Evolutionary conservation across 1,140 invertebrate genomes (phyloP), one percentile per base, ranked within the genome.

Genomic region (Saccostrea cuccullata): DNA sequence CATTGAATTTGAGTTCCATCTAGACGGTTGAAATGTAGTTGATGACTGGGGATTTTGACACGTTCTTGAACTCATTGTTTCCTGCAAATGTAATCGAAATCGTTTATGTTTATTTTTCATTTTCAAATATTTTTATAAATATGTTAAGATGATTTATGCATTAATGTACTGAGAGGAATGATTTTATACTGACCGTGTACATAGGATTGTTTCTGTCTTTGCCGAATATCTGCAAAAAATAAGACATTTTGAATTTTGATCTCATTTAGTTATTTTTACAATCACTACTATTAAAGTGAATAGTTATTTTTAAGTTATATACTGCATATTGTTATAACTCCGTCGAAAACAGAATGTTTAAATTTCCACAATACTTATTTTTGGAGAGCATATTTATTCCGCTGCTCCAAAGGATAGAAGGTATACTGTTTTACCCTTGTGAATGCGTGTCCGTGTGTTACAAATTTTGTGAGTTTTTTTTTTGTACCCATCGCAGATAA

Each of bases 31-130:
- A 36, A 12, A 77, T 12, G 30, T 26, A 15, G 30, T 30, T 15
- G 70, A 77, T 77, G 70, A 77, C 11, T 77, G 70, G 23, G 70
- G 70, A 15, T 77, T 77, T 26, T 77, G 70, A 36, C 70, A 77
- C 3, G 23, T 36, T 36, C 26, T 77, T 15, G 47, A 3, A 47
- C 47, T 47, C 47, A 17, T 30, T 2, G 15, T 15, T 77, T 77
- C 70, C 70, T 77, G 12, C 70, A 12, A 13, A 77, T 30, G 58
- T 20, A 64, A 3, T 20, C 17, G 13, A 64, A 20, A 64, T 8
- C 8, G 1, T 20, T 20, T 64, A 17, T 1, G n/a, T 64, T 64
- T 64, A 6, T 64, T 0, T 64, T 20, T 60, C 15, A 58, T 11
- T 60, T 17, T 13, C 12, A 60, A 20, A 17, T 20, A n/a, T 6